Base-by-base conservation (phyloP, 1,140 invertebrate genomes). In the Bombus pascuorum region DNA sequence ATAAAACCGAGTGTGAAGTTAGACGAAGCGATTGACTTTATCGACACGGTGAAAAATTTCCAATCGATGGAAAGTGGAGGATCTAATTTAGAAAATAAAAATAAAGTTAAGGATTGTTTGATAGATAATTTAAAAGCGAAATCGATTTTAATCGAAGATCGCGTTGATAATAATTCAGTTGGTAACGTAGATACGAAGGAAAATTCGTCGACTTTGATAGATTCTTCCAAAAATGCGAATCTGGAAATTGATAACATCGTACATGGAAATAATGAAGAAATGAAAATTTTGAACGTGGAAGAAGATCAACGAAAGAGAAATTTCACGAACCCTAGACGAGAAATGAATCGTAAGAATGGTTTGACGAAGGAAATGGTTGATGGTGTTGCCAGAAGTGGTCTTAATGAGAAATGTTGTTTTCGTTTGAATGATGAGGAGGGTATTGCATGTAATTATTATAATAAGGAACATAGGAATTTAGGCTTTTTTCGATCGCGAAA, bases 321-420 rank as follows among this genome's bases (percentile, higher is more conserved):
- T 32, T 6, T 39, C 4, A 25, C 15, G 6, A 78, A 68, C 32
- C 53, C 28, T 25, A 18, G 4, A 13, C 47, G n/a, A 28, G 47
- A 59, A 22, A 28, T 22, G 3, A 34, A 34, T 59, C 34, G 13
- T 13, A 32, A 25, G 13, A 32, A 10, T 28, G 22, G 2, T 22
- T 59, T 3, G 4, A 13, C 2, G 12, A 73, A 44, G 4, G 28
- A 73, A 44, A 10, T 32, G 9, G 25, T 28, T 1, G 34, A n/a
- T n/a, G 28, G 18, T 13, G 15, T 68, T 0, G 2, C 37, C 0
- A 78, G 28, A 8, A 47, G 18, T 12, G 32, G 15, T 9, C n/a
- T 80, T 5, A 72, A 47, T 22, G 83, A 32, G 4, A 84, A 79
- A 3, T 80, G 76, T 15, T 47, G 57, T 22, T 80, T 84, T 15